Percentiles rank a stretch among this genome's conserved stretches.
phyloP scores from a whole-genome alignment of 2,113 vertebrate genomes.

The Leucosticte australis region DNA sequence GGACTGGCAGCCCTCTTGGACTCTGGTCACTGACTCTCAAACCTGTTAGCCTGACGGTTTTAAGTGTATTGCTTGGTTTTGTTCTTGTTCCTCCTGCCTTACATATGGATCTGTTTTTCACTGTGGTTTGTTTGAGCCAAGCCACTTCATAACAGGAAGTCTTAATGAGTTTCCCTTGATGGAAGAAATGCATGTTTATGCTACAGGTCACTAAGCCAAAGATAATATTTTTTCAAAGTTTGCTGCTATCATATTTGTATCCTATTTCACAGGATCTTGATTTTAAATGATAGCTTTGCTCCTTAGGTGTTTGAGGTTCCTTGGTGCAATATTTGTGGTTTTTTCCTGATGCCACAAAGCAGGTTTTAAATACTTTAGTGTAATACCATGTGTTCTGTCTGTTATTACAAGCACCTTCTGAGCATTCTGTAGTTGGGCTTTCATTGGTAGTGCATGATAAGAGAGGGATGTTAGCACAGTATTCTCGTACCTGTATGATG shows the following conservation, averaged over 20 bases:
- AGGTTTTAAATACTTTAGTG: neutral
- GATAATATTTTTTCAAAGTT: neutral
- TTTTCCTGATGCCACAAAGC: neutral
- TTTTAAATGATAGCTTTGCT: neutral
- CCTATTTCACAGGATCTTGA: neutral
- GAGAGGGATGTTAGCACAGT: neutral
- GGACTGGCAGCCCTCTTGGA: neutral
- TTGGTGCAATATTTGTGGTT: neutral
- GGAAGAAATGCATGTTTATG: neutral
- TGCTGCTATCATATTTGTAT: neutral
- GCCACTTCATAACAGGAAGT: neutral
- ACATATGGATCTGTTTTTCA: neutral
- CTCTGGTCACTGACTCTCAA: neutral
- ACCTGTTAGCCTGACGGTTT: neutral
- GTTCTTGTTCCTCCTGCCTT: neutral
- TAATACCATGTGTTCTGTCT: neutral
- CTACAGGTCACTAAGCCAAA: neutral
- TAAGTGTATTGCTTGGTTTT: neutral
- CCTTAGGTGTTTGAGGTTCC: neutral
- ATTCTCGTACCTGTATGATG: fast-evolving
- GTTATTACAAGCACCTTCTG: neutral
- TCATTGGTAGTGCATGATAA: neutral
- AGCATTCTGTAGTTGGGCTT: neutral
- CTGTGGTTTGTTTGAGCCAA: neutral
- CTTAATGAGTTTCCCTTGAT: neutral